Base-by-base conservation (phyloP, 2,113 vertebrate genomes). In the Oryzias javanicus region DNA sequence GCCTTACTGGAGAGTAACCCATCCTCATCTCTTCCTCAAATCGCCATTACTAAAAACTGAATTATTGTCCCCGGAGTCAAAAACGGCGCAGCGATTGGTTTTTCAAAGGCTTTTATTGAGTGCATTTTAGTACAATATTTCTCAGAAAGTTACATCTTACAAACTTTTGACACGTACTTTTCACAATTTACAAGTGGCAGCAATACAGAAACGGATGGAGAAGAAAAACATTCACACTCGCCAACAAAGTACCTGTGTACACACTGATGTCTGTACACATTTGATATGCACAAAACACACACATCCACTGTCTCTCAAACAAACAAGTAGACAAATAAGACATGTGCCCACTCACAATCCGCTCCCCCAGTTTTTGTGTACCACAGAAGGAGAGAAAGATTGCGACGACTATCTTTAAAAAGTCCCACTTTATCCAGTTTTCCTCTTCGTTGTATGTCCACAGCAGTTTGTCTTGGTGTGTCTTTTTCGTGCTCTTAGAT, bases 71-170 rank as follows among this genome's bases (percentile, higher is more conserved):
- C 60, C 7, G 20, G 65, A 78, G 72, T 80, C 64, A 72, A 64
- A 64, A 20, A 76, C 50, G 59, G 42, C 42, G 12, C 59, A 44
- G 58, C 74, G 79, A 85, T 74, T 74, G 48, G 86, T 74, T 88
- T 90, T 90, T 88, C 78, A 84, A 90, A 90, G 85, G 83, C 86
- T 60, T 92, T 92, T 92, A 92, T 92, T 92, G 90, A 91, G 91
- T 92, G 90, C 85, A 87, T 91, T 91, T 92, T 91, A 91, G 87
- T 92, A 92, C 91, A 92, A 92, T 91, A 88, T 74, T 91, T 91
- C 78, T 91, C 91, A 82, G 88, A 91, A 92, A 92, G 90, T 90
- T 92, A 92, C 91, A 91, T 73, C 68, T 90, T 92, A 91, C 91
- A 92, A 92, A 92, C 88, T 91, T 89, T 86, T 88, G 86, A 90